A percentile compares a stretch with the other conserved stretches of the same genome.
Evolutionary conservation across 1,140 invertebrate genomes (phyloP).

Genomic region (Odontomachus brunneus): DNA sequence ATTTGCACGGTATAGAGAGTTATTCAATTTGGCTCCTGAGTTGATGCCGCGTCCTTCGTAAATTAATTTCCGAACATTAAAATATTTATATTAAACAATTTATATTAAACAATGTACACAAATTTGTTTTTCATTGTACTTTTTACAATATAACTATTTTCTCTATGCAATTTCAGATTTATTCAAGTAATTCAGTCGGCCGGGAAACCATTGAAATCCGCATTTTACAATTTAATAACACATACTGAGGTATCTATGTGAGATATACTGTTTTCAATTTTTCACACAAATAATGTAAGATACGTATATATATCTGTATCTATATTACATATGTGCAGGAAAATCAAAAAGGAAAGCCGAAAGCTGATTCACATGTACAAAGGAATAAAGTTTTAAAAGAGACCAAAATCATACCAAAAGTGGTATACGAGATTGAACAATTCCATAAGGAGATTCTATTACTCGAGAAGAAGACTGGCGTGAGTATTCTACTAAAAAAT

Average conservation of each 20-base stretch:
- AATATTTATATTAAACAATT: too few relatives aligned
- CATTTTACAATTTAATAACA: conserved; percentile 86
- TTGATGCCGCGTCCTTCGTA: too few relatives aligned
- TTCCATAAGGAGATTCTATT: conserved; percentile 87
- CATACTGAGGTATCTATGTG: conserved; percentile 84
- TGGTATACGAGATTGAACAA: conserved; percentile 87
- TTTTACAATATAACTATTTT: conserved; percentile 39
- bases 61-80: too few relatives aligned
- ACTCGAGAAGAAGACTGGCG: conserved; percentile 86
- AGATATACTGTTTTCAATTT: conserved; percentile 2
- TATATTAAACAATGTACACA: too few relatives aligned
- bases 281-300: not conserved
- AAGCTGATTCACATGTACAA: conserved; percentile 80
- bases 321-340: conserved; percentile 62
- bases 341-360: conserved; percentile 80
- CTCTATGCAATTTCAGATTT: conserved; percentile 81
- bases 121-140: not conserved
- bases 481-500: conserved; percentile 67
- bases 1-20: too few relatives aligned
- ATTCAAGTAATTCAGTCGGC: conserved; percentile 86
- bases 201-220: conserved; percentile 86
- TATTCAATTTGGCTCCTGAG: too few relatives aligned
- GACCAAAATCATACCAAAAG: conserved; percentile 86
- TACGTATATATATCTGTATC: not conserved
- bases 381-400: conserved; percentile 87